These are phyloP conservation scores for Erinaceus europaeus DNA, from an alignment of 2,113 vertebrate genomes.

Conservation along the genomic window DNA sequence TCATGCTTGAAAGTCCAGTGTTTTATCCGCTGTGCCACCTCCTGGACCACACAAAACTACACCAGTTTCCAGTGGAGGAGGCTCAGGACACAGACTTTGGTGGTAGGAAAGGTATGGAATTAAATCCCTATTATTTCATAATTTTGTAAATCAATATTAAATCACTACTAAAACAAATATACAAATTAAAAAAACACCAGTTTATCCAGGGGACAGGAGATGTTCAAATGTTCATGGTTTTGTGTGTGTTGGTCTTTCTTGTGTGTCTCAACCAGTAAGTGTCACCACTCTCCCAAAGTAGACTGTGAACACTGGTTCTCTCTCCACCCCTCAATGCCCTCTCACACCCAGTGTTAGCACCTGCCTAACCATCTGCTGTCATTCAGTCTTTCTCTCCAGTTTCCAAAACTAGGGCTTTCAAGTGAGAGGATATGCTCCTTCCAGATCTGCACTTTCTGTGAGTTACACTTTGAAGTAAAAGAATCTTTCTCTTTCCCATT, in stretches of 20 bases:
- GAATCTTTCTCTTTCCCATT: background rate
- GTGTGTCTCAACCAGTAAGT: background rate
- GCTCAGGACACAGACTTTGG: background rate
- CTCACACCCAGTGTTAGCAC: background rate
- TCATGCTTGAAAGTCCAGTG: too few species aligned
- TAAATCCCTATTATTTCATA: too few species aligned
- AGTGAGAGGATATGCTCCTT: background rate
- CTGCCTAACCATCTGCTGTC: background rate
- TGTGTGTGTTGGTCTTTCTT: background rate
- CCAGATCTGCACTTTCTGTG: background rate
- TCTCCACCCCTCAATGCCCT: fast-evolving
- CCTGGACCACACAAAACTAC: too few species aligned
- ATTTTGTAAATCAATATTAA: too few species aligned
- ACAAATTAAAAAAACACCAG: too few species aligned
- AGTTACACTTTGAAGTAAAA: background rate
- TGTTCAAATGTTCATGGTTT: fast-evolving
- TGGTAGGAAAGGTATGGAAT: too few species aligned
- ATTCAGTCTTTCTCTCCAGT: background rate
- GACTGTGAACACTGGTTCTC: fast-evolving
- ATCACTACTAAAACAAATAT: too few species aligned
- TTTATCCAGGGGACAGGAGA: too few species aligned
- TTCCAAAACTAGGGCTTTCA: background rate
- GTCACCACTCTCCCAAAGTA: background rate
- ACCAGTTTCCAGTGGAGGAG: too few species aligned
- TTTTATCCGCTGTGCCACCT: too few species aligned